Percentiles rank a stretch among this genome's conserved stretches.
Evolutionary conservation across 37 sponge, comb jelly and placozoan genomes (phyloP).

Genomic region (Dysidea cf. avara): DNA sequence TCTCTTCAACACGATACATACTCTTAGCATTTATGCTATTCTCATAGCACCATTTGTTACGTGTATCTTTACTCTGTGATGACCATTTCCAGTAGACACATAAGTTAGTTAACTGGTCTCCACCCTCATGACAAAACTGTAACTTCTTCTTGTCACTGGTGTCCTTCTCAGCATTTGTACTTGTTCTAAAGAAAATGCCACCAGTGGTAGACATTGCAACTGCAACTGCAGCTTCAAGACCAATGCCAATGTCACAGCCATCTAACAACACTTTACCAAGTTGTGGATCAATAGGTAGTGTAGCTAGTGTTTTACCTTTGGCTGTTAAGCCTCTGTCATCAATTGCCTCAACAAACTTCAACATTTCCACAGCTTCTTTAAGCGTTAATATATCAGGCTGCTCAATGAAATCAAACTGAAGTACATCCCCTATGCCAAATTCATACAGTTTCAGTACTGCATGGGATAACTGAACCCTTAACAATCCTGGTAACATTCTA

Average conservation of each 20-base stretch:
- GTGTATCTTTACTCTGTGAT: constrained; percentile 4
- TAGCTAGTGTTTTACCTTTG: constrained; percentile 51
- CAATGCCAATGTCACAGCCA: constrained; percentile 38
- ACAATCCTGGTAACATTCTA: constrained; percentile 55
- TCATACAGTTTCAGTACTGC: constrained; percentile 75
- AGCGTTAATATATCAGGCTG: constrained; percentile 53
- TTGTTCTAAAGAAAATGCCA: constrained; percentile 53
- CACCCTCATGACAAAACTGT: too few species aligned
- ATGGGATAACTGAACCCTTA: too few species aligned
- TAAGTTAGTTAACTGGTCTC: too few species aligned
- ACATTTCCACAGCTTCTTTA: constrained; percentile 51
- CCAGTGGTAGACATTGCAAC: constrained; percentile 64
- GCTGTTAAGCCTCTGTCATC: too few species aligned
- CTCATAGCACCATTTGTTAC: constrained; percentile 67
- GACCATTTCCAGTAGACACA: too few species aligned
- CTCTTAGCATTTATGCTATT: too few species aligned
- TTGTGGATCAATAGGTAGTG: constrained; percentile 65
- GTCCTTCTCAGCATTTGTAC: constrained; percentile 46
- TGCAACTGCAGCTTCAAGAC: constrained; percentile 42
- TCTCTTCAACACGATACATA: too few species aligned
- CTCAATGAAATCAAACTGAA: constrained; percentile 71
- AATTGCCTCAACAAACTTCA: constrained; percentile 70
- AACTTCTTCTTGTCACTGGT: constrained; percentile 61
- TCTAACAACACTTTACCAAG: constrained; percentile 56
- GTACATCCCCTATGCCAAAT: constrained; percentile 62